Evolutionary conservation across 2,888 invertebrate genomes (phyloP).

Genomic region (Conistra vaccinii): DNA sequence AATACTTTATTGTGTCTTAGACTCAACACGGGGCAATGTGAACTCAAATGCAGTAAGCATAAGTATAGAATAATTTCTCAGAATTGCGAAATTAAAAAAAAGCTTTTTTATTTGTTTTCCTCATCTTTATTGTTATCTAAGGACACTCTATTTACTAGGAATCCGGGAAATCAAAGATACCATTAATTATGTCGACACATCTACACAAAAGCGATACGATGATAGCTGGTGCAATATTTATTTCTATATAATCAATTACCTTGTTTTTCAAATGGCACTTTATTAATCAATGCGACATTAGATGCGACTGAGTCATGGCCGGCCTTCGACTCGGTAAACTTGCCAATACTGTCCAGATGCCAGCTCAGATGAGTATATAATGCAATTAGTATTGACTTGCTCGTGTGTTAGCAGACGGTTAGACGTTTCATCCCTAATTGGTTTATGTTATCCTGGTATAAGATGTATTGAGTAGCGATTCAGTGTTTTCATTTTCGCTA

Average conservation of each 20-base stretch:
- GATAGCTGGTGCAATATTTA: slow-evolving; percentile 42
- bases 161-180: slow-evolving; percentile 47
- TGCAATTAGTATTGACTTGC: slow-evolving; percentile 60
- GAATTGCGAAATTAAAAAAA: not conserved
- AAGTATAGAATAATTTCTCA: not conserved
- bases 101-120: not conserved
- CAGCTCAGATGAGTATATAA: slow-evolving; percentile 42
- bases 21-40: not conserved
- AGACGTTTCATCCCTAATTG: slow-evolving; percentile 55
- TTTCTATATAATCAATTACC: slow-evolving; percentile 27
- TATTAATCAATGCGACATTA: slow-evolving; percentile 49
- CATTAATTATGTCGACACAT: slow-evolving; percentile 27
- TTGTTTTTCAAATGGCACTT: slow-evolving; percentile 40
- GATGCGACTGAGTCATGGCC: slow-evolving; percentile 39
- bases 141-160: slow-evolving; percentile 19
- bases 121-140: not conserved
- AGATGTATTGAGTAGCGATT: slow-evolving; percentile 18
- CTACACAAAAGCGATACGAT: slow-evolving; percentile 35
- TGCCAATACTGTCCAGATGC: slow-evolving; percentile 58
- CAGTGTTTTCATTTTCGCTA: not conserved
- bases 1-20: too few relatives aligned
- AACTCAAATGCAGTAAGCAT: not conserved
- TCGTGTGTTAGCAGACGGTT: slow-evolving; percentile 35
- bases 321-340: slow-evolving; percentile 45
- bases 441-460: slow-evolving; percentile 47